Percentiles rank a stretch among this genome's conserved stretches.
These are phyloP conservation scores for Clusia tigrina DNA, from an alignment of 2,888 invertebrate genomes.

Conservation along the genomic window DNA sequence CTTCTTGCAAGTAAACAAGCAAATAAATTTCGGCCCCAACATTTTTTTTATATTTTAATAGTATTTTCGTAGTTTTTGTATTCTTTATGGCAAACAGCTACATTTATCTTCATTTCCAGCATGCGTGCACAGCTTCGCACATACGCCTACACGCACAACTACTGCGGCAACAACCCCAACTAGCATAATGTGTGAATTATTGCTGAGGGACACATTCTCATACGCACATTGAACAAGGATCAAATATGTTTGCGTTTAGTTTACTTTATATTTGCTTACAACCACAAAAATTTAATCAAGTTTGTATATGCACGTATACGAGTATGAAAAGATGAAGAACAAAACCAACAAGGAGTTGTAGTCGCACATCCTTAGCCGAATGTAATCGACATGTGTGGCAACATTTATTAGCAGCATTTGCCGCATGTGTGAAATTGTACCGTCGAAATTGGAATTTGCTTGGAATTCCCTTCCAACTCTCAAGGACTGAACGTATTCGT, in stretches of 20 bases:
- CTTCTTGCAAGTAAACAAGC: background rate
- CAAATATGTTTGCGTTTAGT: background rate
- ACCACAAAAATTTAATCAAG: constrained; percentile 13
- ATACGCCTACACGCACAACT: background rate
- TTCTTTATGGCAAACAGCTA: constrained; percentile 10
- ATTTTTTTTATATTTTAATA: too few species aligned
- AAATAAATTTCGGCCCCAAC: background rate
- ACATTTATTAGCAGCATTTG: constrained; percentile 1
- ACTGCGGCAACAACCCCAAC: background rate
- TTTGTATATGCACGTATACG: background rate
- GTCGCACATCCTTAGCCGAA: constrained; percentile 3
- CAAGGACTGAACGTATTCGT: too few species aligned
- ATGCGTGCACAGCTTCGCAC: background rate
- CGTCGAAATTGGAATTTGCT: too few species aligned
- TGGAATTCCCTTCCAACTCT: too few species aligned
- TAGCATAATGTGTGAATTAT: background rate
- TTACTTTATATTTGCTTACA: background rate
- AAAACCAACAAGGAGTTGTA: too few species aligned
- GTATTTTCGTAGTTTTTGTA: too few species aligned
- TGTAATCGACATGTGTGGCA: constrained; percentile 20
- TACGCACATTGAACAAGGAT: background rate
- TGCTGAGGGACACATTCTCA: background rate
- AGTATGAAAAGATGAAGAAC: background rate
- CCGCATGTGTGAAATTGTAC: background rate
- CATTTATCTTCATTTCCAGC: constrained; percentile 11